Evolutionary conservation across 35 echinoderm and acorn worm genomes (phyloP).

Genomic region (Hemicentrotus pulcherrimus): DNA sequence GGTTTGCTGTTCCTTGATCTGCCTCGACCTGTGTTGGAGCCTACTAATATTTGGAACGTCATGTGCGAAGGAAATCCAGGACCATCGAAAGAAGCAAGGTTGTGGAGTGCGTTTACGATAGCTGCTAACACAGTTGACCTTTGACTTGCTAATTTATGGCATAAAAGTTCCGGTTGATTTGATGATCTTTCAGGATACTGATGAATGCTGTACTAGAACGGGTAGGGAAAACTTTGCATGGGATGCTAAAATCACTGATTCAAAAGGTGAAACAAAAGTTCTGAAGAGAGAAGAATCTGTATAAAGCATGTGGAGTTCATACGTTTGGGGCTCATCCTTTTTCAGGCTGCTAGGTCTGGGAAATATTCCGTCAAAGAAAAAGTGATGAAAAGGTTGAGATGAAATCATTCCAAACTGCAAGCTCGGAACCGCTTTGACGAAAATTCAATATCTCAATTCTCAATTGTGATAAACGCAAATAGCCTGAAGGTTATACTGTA

Average conservation of each 20-base stretch:
- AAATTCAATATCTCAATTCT: not conserved
- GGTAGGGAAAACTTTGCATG: not conserved
- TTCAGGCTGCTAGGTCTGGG: not conserved
- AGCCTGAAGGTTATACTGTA: too few species aligned
- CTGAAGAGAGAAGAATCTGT: not conserved
- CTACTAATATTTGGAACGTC: not conserved
- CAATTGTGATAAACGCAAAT: not conserved
- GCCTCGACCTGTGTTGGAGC: conserved; percentile 26
- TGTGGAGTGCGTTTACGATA: not conserved
- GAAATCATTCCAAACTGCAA: not conserved
- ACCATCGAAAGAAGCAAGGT: not conserved
- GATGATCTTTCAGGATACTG: not conserved
- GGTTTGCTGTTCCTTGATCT: not conserved
- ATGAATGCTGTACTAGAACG: not conserved
- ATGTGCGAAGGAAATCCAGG: not conserved
- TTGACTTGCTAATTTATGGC: not conserved
- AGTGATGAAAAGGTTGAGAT: not conserved
- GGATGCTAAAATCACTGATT: not conserved
- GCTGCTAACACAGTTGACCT: not conserved
- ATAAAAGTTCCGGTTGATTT: not conserved
- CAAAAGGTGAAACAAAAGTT: not conserved
- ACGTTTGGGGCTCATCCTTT: not conserved
- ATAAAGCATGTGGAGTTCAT: not conserved
- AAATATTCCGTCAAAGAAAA: not conserved
- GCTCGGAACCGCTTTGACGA: not conserved